Evolutionary conservation across 1,140 invertebrate species (phyloP).

Genomic region (Hylaeus anthracinus): DNA sequence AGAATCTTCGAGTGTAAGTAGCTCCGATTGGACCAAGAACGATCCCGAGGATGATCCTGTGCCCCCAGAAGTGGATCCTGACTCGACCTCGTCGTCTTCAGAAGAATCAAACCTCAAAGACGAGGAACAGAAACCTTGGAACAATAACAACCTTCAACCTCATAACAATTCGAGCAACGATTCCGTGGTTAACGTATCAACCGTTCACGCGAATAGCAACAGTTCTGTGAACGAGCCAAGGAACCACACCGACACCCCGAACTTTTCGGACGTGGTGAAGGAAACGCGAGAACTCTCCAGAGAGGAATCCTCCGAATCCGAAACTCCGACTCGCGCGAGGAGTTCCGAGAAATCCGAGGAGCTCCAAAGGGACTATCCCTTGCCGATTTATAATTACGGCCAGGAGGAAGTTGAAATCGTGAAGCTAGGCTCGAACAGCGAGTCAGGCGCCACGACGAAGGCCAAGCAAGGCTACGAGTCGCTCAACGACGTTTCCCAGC

Average conservation of each 20-base stretch:
- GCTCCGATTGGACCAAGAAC: too few relatives aligned
- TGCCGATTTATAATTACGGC: slow-evolving; percentile 65
- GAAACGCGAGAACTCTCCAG: slow-evolving; percentile 55
- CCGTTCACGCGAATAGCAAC: too few relatives aligned
- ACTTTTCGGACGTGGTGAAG: slow-evolving; percentile 53
- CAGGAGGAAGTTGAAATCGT: slow-evolving; percentile 80
- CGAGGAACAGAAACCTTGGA: not conserved
- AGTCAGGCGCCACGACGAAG: not conserved
- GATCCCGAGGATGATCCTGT: slow-evolving; percentile 1
- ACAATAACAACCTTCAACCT: not conserved
- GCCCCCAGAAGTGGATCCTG: not conserved
- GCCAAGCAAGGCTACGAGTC: not conserved
- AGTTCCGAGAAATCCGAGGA: slow-evolving; percentile 62
- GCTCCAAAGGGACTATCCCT: slow-evolving; percentile 67
- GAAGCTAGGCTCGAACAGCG: slow-evolving; percentile 71
- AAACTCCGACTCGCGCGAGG: slow-evolving; percentile 3
- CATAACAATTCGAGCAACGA: not conserved
- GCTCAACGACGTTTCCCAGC: not conserved
- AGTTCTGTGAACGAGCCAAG: too few relatives aligned
- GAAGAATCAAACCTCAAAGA: too few relatives aligned
- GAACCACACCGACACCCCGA: too few relatives aligned
- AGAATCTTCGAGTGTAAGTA: slow-evolving; percentile 42
- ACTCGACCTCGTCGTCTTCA: not conserved
- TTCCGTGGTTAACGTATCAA: too few relatives aligned
- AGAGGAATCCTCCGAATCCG: slow-evolving; percentile 52